A percentile compares a stretch with the other conserved stretches of the same genome.
Conservation (phyloP, 2,888 invertebrate species). For the Hipparchia sbordonii region DNA sequence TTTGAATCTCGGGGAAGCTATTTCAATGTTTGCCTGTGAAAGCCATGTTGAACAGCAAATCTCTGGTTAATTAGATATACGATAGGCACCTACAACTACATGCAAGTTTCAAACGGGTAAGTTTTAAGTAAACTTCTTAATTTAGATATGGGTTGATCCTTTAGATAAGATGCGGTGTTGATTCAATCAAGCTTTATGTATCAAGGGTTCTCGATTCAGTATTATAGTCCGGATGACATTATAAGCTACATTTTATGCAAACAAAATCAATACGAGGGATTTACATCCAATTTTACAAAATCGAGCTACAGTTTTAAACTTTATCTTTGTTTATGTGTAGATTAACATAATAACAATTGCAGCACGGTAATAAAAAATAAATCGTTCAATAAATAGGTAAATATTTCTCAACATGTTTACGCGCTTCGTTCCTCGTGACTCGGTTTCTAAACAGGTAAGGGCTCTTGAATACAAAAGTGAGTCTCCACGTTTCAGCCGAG, state of each 20-base stretch:
- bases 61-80: slow-evolving; percentile 12
- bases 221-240: too few species aligned
- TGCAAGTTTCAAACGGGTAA: background rate
- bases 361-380: too few species aligned
- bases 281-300: too few species aligned
- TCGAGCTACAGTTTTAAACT: too few species aligned
- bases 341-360: too few species aligned
- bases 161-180: background rate
- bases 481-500: slow-evolving; percentile 9
- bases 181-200: background rate
- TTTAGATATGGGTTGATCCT: background rate
- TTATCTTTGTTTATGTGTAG: too few species aligned
- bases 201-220: too few species aligned
- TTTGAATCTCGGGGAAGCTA: slow-evolving; percentile 11
- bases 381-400: background rate
- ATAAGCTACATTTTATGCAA: background rate
- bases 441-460: slow-evolving; percentile 5
- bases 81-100: background rate
- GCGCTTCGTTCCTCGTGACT: background rate
- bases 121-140: background rate
- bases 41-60: slow-evolving; percentile 4
- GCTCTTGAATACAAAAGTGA: slow-evolving; percentile 20
- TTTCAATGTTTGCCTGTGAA: slow-evolving; percentile 20
- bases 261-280: too few species aligned
- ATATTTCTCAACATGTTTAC: background rate